Conservation (phyloP, 2,797 vertebrate genomes). For the Xenentodon cancila region DNA sequence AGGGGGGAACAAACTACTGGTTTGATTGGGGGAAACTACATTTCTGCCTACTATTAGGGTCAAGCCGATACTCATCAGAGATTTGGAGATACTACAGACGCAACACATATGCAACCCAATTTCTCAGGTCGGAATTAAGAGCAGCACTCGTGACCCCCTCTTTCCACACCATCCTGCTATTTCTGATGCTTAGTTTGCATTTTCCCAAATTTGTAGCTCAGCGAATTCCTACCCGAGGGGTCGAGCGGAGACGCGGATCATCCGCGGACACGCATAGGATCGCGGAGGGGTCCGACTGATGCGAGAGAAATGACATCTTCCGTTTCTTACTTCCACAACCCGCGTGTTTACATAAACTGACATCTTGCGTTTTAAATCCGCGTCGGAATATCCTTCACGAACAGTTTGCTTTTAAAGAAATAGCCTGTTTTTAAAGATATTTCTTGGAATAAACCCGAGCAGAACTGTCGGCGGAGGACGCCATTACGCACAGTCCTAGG, state of each 20-base stretch:
- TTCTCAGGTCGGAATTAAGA: constrained; percentile 18
- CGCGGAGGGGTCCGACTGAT: constrained; percentile 56
- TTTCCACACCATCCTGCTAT: constrained; percentile 12
- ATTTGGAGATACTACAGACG: not conserved
- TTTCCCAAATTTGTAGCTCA: constrained; percentile 30
- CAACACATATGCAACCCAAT: not conserved
- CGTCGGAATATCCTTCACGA: not conserved
- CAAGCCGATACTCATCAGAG: constrained; percentile 25
- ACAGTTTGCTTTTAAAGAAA: not conserved
- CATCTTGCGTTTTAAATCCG: constrained; percentile 13
- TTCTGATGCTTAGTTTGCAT: constrained; percentile 13
- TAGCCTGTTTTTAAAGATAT: not conserved
- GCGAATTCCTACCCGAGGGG: constrained; percentile 23
- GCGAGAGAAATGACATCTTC: constrained; percentile 17
- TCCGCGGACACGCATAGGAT: constrained; percentile 28
- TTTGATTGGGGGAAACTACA: constrained; percentile 1
- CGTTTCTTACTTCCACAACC: constrained; percentile 22
- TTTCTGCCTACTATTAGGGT: constrained; percentile 44
- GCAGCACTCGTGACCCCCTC: constrained; percentile 17
- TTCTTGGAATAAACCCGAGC: constrained; percentile 40
- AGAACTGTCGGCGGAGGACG: constrained; percentile 73
- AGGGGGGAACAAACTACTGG: not conserved
- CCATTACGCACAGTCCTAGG: constrained; percentile 85
- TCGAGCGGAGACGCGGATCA: constrained; percentile 26
- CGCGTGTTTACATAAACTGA: constrained; percentile 19